Conservation (phyloP, 2,888 invertebrate genomes). For the Drosophila kambysellisi region DNA sequence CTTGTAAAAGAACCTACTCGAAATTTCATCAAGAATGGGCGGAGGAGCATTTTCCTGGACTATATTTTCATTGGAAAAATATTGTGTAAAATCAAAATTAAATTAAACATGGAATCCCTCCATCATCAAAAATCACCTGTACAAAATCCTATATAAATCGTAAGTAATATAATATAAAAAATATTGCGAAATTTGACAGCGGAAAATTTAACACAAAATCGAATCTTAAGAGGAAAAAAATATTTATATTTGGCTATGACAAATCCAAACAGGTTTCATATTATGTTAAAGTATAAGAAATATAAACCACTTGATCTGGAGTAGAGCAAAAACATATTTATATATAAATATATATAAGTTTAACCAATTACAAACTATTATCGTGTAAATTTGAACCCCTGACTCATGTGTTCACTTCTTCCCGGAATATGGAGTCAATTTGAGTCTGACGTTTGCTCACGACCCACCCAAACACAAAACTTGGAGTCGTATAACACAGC, state of each 20-base stretch:
- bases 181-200: not conserved
- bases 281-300: not conserved
- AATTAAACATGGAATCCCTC: not conserved
- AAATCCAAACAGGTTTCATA: not conserved
- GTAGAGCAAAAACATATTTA: not conserved
- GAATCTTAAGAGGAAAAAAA: not conserved
- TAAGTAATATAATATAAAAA: no score
- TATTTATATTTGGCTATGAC: no score
- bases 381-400: not conserved
- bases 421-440: slow-evolving; percentile 30
- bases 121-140: not conserved
- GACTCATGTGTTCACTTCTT: not conserved
- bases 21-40: not conserved
- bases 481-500: slow-evolving; percentile 44
- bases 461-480: slow-evolving; percentile 58
- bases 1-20: slow-evolving; percentile 4
- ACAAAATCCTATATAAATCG: not conserved
- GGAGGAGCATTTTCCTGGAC: not conserved
- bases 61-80: not conserved
- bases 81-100: not conserved
- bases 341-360: not conserved
- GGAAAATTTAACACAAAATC: not conserved
- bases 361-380: not conserved
- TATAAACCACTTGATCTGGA: not conserved
- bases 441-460: slow-evolving; percentile 30